These are phyloP conservation scores for Vidua chalybeata DNA, from an alignment of 2,113 vertebrate genomes.

Conservation along the genomic window DNA sequence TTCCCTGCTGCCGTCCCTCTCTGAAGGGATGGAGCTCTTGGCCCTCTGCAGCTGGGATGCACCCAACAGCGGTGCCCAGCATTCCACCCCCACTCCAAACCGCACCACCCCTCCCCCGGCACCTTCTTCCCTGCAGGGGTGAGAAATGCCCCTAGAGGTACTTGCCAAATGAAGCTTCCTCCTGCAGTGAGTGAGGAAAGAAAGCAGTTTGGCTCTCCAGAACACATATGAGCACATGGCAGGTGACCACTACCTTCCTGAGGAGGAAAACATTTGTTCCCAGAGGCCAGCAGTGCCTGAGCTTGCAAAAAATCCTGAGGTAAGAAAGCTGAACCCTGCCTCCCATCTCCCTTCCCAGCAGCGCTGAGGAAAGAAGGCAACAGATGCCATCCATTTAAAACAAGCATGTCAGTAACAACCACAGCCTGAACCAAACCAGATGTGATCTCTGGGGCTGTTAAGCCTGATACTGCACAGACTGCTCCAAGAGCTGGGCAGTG, in stretches of 20 bases:
- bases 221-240: neutral
- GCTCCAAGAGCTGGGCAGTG: neutral
- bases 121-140: neutral
- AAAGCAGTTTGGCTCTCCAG: neutral
- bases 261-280: neutral
- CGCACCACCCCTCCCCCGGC: too few relatives aligned
- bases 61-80: neutral
- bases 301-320: neutral
- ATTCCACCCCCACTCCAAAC: neutral
- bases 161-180: neutral
- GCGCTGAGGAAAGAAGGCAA: neutral
- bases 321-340: neutral
- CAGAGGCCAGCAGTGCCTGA: neutral
- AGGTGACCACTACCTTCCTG: neutral
- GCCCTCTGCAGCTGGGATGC: neutral
- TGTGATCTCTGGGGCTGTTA: constrained; percentile 12
- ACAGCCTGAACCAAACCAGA: constrained; percentile 55
- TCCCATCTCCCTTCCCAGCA: neutral
- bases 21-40: neutral
- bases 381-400: constrained; percentile 53
- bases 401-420: constrained; percentile 26
- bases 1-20: neutral
- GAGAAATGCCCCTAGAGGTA: neutral
- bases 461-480: constrained; percentile 39
- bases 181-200: neutral